Evolutionary conservation across 2,888 invertebrate genomes (phyloP), one percentile per base, ranked within the genome.

Genomic region (Himalopsyche kuldschensis): DNA sequence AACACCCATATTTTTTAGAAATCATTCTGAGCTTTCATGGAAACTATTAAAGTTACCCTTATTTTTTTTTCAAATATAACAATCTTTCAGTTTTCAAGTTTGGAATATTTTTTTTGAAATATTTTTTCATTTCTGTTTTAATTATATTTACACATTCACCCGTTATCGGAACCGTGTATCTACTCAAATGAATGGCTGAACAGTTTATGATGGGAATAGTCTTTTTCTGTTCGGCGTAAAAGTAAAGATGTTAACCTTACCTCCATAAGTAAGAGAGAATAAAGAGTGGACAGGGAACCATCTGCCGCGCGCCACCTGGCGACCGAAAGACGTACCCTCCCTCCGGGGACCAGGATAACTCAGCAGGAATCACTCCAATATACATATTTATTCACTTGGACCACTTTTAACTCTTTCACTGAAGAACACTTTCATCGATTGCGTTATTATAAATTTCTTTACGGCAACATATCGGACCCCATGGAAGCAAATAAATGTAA

Each of bases 261-360:
- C 20, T 55, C 55, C n/a, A 55, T 55, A 20, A 55, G 55, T 20
- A 55, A 20, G 55, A 55, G 20, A 55, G 55, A 55, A 20, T 55
- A 55, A 20, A 20, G 55, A 20, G 8, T 55, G 55, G 20, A 20
- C 20, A n/a, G 20, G 55, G 55, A 31, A 48, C 47, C 81, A 81
- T 81, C 48, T 81, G 81, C 76, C 81, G 48, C 47, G 6, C 32
- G 35, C 81, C 81, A 81, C 81, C 81, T 81, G 81, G 81, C 76
- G 31, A 69, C 69, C 3, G 4, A 20, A 10, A 55, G 55, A 55
- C 10, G 2, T 15, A 41, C 6, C 55, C 55, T 24, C 6, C 41
- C 11, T 41, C 5, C 6, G 5, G 41, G 6, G 11, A 41, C 41
- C 41, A 41, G 24, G 20, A 20, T n/a, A n/a, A 55, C 20, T 24